Conservation (phyloP, 2,888 invertebrate genomes). For the Pterostichus niger region DNA sequence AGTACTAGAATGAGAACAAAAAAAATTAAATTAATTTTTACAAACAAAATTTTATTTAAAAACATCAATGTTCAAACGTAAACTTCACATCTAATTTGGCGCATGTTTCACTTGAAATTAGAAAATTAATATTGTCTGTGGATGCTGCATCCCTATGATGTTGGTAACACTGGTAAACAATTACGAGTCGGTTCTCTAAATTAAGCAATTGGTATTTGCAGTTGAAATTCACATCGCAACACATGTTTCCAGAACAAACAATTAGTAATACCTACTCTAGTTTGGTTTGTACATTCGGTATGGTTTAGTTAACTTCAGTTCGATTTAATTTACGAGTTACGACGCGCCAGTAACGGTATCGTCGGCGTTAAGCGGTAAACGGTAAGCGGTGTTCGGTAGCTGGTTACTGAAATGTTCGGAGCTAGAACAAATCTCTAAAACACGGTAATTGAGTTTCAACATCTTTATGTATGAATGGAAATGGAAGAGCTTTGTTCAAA, state of each 20-base stretch:
- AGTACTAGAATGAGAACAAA: too few species aligned
- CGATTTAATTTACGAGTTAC: slow-evolving; percentile 7
- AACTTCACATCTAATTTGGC: too few species aligned
- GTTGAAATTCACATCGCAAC: neutral
- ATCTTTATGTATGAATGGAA: slow-evolving; percentile 15
- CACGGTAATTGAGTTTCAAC: slow-evolving; percentile 7
- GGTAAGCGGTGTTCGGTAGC: neutral
- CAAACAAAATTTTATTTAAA: too few species aligned
- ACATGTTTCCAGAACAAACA: neutral
- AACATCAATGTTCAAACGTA: too few species aligned
- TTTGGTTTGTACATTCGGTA: neutral
- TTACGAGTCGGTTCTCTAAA: too few species aligned
- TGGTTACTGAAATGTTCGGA: too few species aligned
- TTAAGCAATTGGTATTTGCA: too few species aligned
- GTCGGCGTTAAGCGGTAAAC: neutral
- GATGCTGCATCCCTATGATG: too few species aligned
- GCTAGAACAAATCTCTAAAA: slow-evolving; percentile 2
- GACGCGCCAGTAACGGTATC: neutral
- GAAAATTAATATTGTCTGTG: too few species aligned
- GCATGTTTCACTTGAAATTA: too few species aligned
- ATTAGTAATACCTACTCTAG: neutral
- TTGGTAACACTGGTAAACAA: too few species aligned
- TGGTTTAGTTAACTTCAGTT: neutral
- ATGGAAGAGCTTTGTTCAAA: neutral
- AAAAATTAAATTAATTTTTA: too few species aligned